Evolutionary conservation across 2,797 vertebrate genomes (phyloP).

Genomic region (Onychomys arenicola): DNA sequence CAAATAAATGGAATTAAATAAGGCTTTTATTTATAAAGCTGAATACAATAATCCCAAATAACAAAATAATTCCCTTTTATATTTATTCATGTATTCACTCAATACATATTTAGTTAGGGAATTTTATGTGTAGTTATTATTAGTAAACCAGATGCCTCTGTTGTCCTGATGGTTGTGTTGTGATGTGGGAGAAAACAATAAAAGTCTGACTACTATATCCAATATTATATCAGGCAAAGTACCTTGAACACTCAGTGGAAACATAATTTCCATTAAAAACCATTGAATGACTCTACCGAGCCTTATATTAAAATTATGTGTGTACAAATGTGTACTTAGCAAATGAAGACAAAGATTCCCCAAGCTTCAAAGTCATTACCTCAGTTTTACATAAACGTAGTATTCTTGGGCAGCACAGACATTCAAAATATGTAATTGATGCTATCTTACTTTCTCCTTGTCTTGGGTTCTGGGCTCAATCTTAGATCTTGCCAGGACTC

Average conservation of each 20-base stretch:
- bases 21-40: not conserved
- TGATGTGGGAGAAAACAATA: not conserved
- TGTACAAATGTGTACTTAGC: not conserved
- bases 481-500: not conserved
- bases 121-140: not conserved
- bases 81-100: constrained; percentile 23
- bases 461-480: not conserved
- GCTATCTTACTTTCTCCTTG: not conserved
- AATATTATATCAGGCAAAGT: not conserved
- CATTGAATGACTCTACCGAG: not conserved
- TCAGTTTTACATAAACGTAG: not conserved
- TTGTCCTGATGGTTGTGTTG: not conserved
- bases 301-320: not conserved
- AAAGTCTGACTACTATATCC: not conserved
- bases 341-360: not conserved
- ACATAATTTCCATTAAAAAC: not conserved
- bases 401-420: not conserved
- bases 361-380: not conserved
- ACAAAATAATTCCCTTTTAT: not conserved
- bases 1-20: constrained; percentile 1
- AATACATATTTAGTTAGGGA: constrained; percentile 8
- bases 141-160: not conserved
- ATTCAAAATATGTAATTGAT: not conserved
- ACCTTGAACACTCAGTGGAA: not conserved
- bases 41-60: not conserved